Conservation (phyloP, 2,113 vertebrate genomes). For the Ascaphus truei region DNA sequence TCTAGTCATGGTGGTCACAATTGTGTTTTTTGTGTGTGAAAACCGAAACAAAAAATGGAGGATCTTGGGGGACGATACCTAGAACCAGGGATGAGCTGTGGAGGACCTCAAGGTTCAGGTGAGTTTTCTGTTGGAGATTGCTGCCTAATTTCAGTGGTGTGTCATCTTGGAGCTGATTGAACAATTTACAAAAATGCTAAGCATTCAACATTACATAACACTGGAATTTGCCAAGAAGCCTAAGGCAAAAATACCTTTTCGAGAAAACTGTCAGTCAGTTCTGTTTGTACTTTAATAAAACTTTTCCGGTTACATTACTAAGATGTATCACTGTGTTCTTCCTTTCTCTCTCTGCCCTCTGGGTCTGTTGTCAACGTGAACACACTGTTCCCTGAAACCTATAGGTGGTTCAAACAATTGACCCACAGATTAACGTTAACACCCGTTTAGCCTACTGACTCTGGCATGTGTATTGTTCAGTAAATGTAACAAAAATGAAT, state of each 20-base stretch:
- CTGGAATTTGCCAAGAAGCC: slow-evolving; percentile 13
- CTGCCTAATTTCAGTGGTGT: too few relatives aligned
- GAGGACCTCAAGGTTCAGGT: too few relatives aligned
- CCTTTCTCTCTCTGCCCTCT: background rate
- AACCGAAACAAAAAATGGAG: too few relatives aligned
- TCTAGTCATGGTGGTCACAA: too few relatives aligned
- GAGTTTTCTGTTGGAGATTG: too few relatives aligned
- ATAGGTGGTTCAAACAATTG: background rate
- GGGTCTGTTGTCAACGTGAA: background rate
- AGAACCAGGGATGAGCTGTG: too few relatives aligned
- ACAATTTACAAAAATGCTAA: slow-evolving; percentile 18
- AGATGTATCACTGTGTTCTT: slow-evolving; percentile 2
- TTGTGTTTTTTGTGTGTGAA: too few relatives aligned
- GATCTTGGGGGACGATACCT: too few relatives aligned
- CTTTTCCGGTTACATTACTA: slow-evolving; percentile 17
- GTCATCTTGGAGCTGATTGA: slow-evolving; percentile 18
- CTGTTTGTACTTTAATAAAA: slow-evolving; percentile 9
- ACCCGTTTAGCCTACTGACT: too few relatives aligned
- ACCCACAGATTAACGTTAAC: background rate
- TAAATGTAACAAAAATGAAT: too few relatives aligned
- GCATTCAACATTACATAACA: slow-evolving; percentile 17
- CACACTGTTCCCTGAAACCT: background rate
- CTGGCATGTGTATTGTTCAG: too few relatives aligned
- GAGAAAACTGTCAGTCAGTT: background rate
- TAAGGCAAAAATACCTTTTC: slow-evolving; percentile 15